Conservation (phyloP, 2,888 invertebrate genomes). For the Ptycholaimellus sp. region DNA sequence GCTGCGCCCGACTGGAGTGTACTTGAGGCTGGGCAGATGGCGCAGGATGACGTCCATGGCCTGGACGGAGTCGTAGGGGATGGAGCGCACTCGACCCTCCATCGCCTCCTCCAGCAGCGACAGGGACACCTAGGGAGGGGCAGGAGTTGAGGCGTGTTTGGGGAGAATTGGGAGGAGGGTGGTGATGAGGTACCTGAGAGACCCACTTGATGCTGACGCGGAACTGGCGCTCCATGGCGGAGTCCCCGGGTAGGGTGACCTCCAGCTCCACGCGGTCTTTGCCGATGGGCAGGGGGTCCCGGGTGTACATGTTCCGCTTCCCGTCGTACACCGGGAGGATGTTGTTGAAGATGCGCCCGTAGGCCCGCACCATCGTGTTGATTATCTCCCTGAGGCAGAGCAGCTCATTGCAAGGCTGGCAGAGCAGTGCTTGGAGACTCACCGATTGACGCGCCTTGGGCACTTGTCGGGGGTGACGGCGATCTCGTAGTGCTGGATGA, state of each 20-base stretch:
- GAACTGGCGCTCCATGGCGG: conserved; percentile 82
- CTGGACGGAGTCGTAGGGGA: conserved; percentile 79
- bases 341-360: conserved; percentile 15
- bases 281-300: conserved; percentile 86
- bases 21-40: conserved; percentile 90
- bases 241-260: conserved; percentile 79
- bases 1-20: conserved; percentile 86
- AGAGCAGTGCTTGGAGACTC: no score
- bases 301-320: conserved; percentile 85
- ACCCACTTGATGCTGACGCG: conserved; percentile 93
- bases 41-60: conserved; percentile 98
- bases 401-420: no score
- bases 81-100: conserved; percentile 67
- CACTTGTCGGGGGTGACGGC: conserved; percentile 98
- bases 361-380: conserved; percentile 19
- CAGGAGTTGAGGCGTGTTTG: no score
- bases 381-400: conserved; percentile 20
- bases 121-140: conserved; percentile 39
- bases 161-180: no score
- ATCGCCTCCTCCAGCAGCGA: conserved; percentile 90
- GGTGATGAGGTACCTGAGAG: conserved; percentile 56
- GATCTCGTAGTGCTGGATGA: conserved; percentile 95
- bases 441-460: conserved; percentile 63
- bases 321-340: conserved; percentile 80
- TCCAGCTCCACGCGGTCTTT: conserved; percentile 51